Evolutionary conservation across 2,113 vertebrate genomes (phyloP).

Genomic region (Machaerirhynchus nigripectus): DNA sequence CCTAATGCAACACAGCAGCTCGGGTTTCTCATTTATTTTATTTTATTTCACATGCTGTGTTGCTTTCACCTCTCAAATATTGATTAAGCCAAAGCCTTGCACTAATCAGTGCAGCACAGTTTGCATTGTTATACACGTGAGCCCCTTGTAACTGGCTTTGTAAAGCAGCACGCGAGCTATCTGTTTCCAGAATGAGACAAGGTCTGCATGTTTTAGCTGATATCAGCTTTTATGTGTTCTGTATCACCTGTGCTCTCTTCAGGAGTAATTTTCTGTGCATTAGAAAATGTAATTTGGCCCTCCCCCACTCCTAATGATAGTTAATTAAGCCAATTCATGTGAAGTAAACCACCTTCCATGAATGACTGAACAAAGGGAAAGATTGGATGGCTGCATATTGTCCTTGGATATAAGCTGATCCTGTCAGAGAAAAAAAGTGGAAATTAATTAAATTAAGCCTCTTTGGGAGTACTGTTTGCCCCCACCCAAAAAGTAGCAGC

Average conservation of each 20-base stretch:
- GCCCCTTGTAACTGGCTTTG: neutral
- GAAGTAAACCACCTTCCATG: neutral
- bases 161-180: neutral
- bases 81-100: neutral
- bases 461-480: neutral
- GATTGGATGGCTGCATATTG: neutral
- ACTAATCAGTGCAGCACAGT: neutral
- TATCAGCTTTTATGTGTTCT: neutral
- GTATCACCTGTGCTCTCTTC: neutral
- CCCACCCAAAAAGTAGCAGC: neutral
- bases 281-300: neutral
- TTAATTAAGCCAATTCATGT: constrained; percentile 7
- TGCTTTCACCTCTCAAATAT: neutral
- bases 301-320: neutral
- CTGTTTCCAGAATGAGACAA: neutral
- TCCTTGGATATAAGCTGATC: neutral
- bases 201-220: neutral
- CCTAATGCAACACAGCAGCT: neutral
- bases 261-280: neutral
- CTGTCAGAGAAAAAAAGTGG: neutral
- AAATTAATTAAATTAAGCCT: neutral
- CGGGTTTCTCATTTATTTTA: neutral
- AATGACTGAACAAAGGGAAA: neutral
- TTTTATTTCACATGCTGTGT: neutral
- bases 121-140: neutral